These are phyloP conservation scores for Nipponia nippon DNA, from an alignment of 2,113 vertebrate species.

Conservation along the genomic window DNA sequence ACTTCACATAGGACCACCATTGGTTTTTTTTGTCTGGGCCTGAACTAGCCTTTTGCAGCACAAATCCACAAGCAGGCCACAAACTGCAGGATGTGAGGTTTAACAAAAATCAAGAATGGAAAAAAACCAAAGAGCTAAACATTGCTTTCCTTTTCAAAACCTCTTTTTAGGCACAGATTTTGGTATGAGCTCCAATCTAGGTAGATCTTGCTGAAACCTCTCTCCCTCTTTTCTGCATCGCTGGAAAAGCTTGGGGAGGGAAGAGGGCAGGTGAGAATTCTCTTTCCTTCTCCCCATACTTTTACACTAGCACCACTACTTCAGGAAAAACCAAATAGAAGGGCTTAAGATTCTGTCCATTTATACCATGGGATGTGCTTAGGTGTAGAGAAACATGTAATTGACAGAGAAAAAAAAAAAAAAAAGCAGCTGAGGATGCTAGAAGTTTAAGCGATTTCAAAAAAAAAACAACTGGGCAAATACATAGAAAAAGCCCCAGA, in stretches of 20 bases:
- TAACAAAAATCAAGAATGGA: background rate
- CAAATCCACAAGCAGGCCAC: background rate
- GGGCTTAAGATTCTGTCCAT: background rate
- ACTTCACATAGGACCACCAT: background rate
- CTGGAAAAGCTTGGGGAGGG: background rate
- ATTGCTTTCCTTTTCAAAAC: background rate
- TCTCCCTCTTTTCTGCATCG: background rate
- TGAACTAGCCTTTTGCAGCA: background rate
- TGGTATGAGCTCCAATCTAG: background rate
- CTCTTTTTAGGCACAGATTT: background rate
- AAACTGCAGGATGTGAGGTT: background rate
- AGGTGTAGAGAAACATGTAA: background rate
- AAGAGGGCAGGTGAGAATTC: background rate
- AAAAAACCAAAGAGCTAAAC: background rate
- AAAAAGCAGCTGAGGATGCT: background rate
- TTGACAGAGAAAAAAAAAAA: no score
- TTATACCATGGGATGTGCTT: rapidly evolving
- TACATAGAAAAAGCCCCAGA: background rate
- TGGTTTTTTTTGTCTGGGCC: background rate
- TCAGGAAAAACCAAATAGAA: background rate
- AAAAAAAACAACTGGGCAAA: background rate
- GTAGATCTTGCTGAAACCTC: background rate
- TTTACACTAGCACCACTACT: background rate
- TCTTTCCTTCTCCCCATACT: background rate
- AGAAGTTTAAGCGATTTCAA: background rate